phyloP scores from a whole-genome alignment of 2,113 vertebrate species.

The Pseudolaguvia tuberculata region DNA sequence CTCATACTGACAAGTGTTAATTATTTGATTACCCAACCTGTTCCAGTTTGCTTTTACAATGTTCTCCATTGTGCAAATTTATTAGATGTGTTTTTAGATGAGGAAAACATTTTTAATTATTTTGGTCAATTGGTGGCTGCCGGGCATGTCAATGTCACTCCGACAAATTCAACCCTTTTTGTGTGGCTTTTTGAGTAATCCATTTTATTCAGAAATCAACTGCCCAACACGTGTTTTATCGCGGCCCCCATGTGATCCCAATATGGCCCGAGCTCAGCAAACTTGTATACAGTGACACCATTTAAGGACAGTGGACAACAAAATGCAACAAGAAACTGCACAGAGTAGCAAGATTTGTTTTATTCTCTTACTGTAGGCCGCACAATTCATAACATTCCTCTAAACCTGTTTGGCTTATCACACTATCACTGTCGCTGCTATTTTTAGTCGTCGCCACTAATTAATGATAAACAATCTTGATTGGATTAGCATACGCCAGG shows the following conservation, averaged over 20 bases:
- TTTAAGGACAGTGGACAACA: constrained; percentile 9
- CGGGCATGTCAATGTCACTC: background rate
- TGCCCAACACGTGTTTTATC: no score
- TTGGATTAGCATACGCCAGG: constrained; percentile 41
- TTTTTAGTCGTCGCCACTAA: constrained; percentile 47
- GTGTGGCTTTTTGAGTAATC: no score
- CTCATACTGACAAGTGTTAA: no score
- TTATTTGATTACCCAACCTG: no score
- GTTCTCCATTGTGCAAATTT: background rate
- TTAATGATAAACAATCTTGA: constrained; percentile 49
- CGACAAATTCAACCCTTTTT: no score
- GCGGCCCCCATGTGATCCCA: no score
- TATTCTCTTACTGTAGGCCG: background rate
- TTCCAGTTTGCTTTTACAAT: background rate
- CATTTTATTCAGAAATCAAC: no score
- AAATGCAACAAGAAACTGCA: constrained; percentile 3
- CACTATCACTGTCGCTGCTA: constrained; percentile 40
- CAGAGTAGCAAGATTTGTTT: background rate
- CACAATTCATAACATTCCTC: constrained; percentile 9
- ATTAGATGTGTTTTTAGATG: background rate
- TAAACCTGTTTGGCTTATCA: constrained; percentile 25
- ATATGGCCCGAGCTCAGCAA: constrained; percentile 23
- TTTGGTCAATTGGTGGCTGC: background rate
- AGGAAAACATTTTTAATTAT: no score
- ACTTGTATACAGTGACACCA: background rate